Conservation (phyloP, 2,888 invertebrate genomes). For the Epirrita christyi region DNA sequence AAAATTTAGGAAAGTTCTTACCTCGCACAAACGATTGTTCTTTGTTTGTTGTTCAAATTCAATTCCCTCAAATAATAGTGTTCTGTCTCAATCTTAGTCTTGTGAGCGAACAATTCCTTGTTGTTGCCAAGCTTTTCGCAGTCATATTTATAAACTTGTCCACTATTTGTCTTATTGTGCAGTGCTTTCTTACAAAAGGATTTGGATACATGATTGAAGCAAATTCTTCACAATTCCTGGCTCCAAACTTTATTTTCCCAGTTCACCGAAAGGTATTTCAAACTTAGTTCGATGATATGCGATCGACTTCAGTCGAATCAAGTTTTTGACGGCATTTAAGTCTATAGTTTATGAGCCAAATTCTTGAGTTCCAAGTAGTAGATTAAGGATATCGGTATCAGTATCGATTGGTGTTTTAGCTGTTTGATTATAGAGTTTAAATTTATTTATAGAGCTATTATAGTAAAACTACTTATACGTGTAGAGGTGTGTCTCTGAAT, state of each 20-base stretch:
- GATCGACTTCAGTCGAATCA: too few relatives aligned
- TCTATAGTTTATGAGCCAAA: too few relatives aligned
- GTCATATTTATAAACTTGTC: constrained; percentile 56
- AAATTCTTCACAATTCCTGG: not conserved
- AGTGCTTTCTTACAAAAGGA: constrained; percentile 85
- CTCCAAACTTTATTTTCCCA: too few relatives aligned
- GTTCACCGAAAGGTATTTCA: too few relatives aligned
- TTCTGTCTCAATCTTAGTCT: not conserved
- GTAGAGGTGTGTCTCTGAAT: constrained; percentile 12
- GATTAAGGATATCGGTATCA: too few relatives aligned
- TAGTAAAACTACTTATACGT: constrained; percentile 3
- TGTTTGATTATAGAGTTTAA: not conserved
- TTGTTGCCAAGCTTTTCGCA: not conserved
- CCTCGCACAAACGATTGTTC: not conserved
- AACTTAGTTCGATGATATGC: too few relatives aligned
- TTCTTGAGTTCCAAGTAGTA: too few relatives aligned
- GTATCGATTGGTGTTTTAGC: not conserved
- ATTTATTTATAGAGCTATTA: constrained; percentile 1
- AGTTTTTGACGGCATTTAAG: too few relatives aligned
- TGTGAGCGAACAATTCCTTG: not conserved
- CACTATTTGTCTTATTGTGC: constrained; percentile 83
- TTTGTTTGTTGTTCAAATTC: not conserved
- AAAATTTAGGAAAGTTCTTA: not conserved
- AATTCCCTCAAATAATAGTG: not conserved
- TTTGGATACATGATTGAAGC: constrained; percentile 81